A percentile compares a stretch with the other conserved stretches of the same genome.
These are phyloP conservation scores for Spicauda simplicius DNA, from an alignment of 2,888 invertebrate genomes.

Conservation along the genomic window DNA sequence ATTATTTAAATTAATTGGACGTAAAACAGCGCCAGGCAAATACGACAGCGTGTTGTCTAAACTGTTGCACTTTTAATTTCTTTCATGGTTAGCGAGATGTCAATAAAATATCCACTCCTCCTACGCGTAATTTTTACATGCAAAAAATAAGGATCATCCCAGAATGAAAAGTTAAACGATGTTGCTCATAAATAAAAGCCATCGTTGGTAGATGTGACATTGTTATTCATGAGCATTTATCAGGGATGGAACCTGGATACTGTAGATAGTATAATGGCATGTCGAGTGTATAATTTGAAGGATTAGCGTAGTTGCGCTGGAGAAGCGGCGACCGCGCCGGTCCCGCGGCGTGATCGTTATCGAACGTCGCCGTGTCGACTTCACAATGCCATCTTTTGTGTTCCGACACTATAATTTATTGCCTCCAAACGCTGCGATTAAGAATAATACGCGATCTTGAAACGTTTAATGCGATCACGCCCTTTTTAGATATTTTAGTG, in stretches of 20 bases:
- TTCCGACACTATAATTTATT: conserved; percentile 80
- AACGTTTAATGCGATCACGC: conserved; percentile 62
- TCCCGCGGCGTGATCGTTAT: conserved; percentile 67
- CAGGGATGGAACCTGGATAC: not conserved
- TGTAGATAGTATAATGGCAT: conserved; percentile 44
- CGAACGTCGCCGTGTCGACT: conserved; percentile 76
- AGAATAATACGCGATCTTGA: conserved; percentile 65
- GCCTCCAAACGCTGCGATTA: conserved; percentile 71
- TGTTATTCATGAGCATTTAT: conserved; percentile 10
- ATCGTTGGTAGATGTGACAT: conserved; percentile 2
- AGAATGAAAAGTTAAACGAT: not conserved
- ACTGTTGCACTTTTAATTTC: conserved; percentile 56
- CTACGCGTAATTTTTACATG: not conserved
- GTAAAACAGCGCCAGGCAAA: conserved; percentile 71
- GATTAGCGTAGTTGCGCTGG: conserved; percentile 49
- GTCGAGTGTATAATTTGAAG: conserved; percentile 50
- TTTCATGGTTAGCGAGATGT: conserved; percentile 4
- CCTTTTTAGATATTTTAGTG: conserved; percentile 40
- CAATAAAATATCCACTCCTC: too few relatives aligned
- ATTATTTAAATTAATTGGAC: conserved; percentile 83
- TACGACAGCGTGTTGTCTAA: conserved; percentile 67
- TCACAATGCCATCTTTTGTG: conserved; percentile 81
- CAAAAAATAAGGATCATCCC: not conserved
- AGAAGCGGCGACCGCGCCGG: conserved; percentile 43
- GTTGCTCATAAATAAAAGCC: conserved; percentile 15